phyloP scores from a whole-genome alignment of 2,888 invertebrate species.

The Xanthia togata region DNA sequence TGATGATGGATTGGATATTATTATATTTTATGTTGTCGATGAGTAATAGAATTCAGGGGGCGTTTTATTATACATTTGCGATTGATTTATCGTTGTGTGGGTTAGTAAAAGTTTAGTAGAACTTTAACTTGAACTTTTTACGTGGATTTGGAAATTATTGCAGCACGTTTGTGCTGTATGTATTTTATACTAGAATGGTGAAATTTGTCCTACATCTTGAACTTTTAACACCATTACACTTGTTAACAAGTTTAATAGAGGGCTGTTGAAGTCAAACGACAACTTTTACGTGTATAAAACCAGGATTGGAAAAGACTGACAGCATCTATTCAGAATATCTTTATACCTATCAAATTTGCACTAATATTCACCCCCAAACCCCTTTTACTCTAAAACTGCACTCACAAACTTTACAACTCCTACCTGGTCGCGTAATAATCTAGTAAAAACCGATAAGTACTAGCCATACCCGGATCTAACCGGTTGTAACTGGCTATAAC shows the following conservation, averaged over 20 bases:
- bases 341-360: background rate
- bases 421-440: slow-evolving; percentile 53
- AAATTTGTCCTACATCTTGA: background rate
- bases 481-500: slow-evolving; percentile 57
- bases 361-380: background rate
- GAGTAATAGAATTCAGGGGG: slow-evolving; percentile 21
- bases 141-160: background rate
- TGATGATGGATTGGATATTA: slow-evolving; percentile 51
- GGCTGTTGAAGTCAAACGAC: background rate
- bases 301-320: background rate
- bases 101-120: slow-evolving; percentile 1
- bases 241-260: background rate
- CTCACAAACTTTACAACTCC: slow-evolving; percentile 22
- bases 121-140: background rate
- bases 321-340: background rate
- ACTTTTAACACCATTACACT: no score
- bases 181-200: background rate
- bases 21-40: slow-evolving; percentile 28
- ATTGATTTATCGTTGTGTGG: slow-evolving; percentile 24
- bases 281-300: background rate
- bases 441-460: slow-evolving; percentile 70
- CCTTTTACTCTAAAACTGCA: slow-evolving; percentile 20
- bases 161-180: no score
- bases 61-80: slow-evolving; percentile 22
- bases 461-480: slow-evolving; percentile 67